Evolutionary conservation across 2,888 invertebrate genomes (phyloP), one percentile per base, ranked within the genome.

Genomic region (Trachelus stipa): DNA sequence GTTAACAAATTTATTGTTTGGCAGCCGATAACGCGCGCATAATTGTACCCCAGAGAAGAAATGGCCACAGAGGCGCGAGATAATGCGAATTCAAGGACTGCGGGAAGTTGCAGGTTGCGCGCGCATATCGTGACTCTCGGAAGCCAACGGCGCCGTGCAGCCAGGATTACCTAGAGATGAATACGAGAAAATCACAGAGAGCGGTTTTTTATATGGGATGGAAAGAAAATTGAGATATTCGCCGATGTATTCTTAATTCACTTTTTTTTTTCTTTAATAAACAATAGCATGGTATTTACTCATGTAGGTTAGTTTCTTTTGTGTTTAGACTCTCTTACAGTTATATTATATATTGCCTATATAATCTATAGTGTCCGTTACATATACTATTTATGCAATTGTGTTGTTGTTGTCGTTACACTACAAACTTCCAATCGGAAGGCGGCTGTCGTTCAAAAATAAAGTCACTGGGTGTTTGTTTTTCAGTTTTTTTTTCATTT

Each of bases 311-410:
- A 89, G 88, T 91, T 88, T 77, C 56, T 56, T 23, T 56, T 56
- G 23, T 23, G 9, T 88, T 88, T 90, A 89, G 86, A 90, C 88
- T 91, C 89, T 91, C 88, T 89, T 90, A 91, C 79, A 79, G 40
- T 76, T 81, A 82, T 81, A 83, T 81, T 82, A 82, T 87, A 56
- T 84, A 86, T 83, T 83, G 81, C 86, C 85, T 87, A 87, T 85
- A 84, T 85, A 88, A 85, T 84, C 23, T 56, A 56, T 23, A 56
- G 23, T 56, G 23, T 56, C 56, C 56, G 23, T 56, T 83, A 82
- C 79, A 76, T 71, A 79, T 77, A 56, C 77, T 79, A 76, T 79
- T 75, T 78, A 76, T 75, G 56, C 37, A 77, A 83, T 83, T 85
- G 81, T 87, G 86, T 85, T 86, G 87, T 87, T 15, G 12, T 40